phyloP scores from a whole-genome alignment of 2,888 invertebrate genomes.

The Zaprionus bogoriensis region DNA sequence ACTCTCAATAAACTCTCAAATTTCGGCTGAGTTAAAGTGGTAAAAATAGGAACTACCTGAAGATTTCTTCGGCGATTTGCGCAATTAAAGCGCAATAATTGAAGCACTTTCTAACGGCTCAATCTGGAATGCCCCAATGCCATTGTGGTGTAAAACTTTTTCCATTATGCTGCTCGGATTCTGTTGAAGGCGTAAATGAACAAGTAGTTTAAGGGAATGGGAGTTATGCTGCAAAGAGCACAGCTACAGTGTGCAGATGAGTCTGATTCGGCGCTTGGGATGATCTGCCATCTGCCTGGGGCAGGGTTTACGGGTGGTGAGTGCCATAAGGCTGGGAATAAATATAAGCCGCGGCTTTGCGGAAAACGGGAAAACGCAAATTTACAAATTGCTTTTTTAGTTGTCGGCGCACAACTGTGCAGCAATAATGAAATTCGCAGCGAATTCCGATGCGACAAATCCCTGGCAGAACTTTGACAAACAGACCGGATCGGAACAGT shows the following conservation, averaged over 20 bases:
- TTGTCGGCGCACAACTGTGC: slow-evolving; percentile 14
- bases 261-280: no score
- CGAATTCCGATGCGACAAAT: slow-evolving; percentile 33
- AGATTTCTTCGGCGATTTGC: no score
- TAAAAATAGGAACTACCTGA: no score
- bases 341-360: slow-evolving; percentile 26
- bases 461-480: slow-evolving; percentile 32
- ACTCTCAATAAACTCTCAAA: no score
- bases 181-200: slow-evolving; percentile 1
- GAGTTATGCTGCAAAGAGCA: not conserved
- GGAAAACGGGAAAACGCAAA: slow-evolving; percentile 7
- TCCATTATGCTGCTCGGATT: slow-evolving; percentile 31
- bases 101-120: slow-evolving; percentile 18
- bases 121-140: not conserved
- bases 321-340: slow-evolving; percentile 2
- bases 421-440: slow-evolving; percentile 66
- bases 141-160: slow-evolving; percentile 33
- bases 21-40: no score
- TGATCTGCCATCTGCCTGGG: no score
- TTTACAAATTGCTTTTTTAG: slow-evolving; percentile 49
- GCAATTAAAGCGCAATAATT: no score
- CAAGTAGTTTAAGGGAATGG: not conserved
- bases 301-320: no score
- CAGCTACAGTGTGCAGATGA: not conserved
- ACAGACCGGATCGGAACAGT: slow-evolving; percentile 20